Conservation (phyloP, 2,797 vertebrate genomes). For the Eospalax fontanierii region DNA sequence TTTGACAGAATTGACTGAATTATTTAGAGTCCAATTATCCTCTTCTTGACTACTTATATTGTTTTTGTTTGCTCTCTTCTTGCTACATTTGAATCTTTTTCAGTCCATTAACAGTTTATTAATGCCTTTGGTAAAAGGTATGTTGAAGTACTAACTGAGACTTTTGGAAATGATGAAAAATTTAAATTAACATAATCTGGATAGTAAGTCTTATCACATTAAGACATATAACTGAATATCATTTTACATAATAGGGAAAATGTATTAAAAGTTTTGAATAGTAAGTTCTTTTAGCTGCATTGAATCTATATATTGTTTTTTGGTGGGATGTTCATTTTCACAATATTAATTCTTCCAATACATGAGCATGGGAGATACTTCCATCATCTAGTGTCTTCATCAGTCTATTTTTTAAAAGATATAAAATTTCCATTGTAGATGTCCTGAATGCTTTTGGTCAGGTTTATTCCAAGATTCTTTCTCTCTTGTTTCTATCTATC, state of each 20-base stretch:
- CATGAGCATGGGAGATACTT: too few species aligned
- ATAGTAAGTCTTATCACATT: constrained; percentile 48
- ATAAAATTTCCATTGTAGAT: too few species aligned
- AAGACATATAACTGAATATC: constrained; percentile 11
- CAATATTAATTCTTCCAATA: too few species aligned
- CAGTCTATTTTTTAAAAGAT: too few species aligned
- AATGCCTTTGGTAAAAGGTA: constrained; percentile 59
- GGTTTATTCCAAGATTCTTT: too few species aligned
- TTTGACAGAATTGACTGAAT: constrained; percentile 63
- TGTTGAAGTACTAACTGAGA: constrained; percentile 47
- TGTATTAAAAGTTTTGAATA: constrained; percentile 20
- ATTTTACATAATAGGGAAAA: constrained; percentile 37
- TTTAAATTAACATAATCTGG: constrained; percentile 66
- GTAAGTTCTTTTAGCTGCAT: constrained; percentile 14
- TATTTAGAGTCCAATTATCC: constrained; percentile 70
- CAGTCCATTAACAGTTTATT: constrained; percentile 68
- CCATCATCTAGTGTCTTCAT: too few species aligned
- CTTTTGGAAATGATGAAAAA: constrained; percentile 55
- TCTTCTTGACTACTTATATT: constrained; percentile 59
- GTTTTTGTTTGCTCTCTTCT: constrained; percentile 69
- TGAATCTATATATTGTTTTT: too few species aligned
- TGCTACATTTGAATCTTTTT: constrained; percentile 68
- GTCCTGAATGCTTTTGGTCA: too few species aligned
- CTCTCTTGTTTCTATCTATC: too few species aligned
- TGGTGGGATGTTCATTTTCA: too few species aligned